Conservation (phyloP, 2,888 invertebrate species). For the Caenorhabditis sp. region DNA sequence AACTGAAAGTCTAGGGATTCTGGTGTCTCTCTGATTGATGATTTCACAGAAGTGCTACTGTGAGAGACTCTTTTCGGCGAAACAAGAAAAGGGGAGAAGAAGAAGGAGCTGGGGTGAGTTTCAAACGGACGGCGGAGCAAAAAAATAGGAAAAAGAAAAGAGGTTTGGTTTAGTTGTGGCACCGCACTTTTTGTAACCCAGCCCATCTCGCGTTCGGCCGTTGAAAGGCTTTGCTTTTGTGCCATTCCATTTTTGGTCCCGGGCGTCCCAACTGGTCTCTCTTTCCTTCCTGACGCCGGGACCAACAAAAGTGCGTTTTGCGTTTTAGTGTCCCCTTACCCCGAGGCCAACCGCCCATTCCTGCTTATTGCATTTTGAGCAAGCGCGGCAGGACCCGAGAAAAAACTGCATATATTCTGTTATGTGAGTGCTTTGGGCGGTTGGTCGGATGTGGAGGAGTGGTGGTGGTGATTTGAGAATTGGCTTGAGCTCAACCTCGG, state of each 20-base stretch:
- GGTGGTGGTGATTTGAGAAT: no score
- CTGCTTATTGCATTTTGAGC: conserved; percentile 43
- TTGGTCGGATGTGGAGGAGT: no score
- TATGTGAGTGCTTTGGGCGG: conserved; percentile 23
- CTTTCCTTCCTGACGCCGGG: background rate
- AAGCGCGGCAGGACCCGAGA: conserved; percentile 33
- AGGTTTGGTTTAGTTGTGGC: background rate
- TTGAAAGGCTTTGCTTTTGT: background rate
- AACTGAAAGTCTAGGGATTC: background rate
- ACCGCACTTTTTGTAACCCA: conserved; percentile 43
- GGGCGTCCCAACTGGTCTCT: conserved; percentile 10
- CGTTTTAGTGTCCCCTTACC: conserved; percentile 37
- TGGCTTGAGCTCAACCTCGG: no score
- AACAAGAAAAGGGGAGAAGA: background rate
- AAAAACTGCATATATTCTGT: conserved; percentile 22
- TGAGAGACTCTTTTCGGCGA: conserved; percentile 1
- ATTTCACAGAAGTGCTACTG: conserved; percentile 25
- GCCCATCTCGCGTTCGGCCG: conserved; percentile 31
- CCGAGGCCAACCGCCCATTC: conserved; percentile 13
- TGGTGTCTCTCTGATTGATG: conserved; percentile 13
- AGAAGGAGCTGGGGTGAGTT: no score
- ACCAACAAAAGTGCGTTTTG: conserved; percentile 46
- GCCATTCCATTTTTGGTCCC: conserved; percentile 23
- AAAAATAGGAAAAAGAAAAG: no score
- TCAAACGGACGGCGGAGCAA: no score